Conservation (phyloP, 2,113 vertebrate genomes). For the Scomber scombrus region DNA sequence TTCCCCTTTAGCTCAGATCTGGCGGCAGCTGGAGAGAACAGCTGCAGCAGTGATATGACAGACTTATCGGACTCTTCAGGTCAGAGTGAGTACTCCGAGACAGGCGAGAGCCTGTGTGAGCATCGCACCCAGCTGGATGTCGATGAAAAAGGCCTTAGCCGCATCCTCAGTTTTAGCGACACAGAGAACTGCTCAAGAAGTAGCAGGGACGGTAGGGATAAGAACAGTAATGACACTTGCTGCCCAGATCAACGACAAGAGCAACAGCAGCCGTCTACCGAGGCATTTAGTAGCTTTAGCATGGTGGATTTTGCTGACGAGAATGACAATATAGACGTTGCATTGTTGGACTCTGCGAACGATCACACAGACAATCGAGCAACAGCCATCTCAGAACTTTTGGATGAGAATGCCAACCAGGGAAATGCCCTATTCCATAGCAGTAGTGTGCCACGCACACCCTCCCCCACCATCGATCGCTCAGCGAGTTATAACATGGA, state of each 20-base stretch:
- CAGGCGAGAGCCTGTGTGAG: slow-evolving; percentile 63
- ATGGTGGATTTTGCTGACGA: slow-evolving; percentile 86
- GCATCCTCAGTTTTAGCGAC: slow-evolving; percentile 92
- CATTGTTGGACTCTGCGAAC: slow-evolving; percentile 64
- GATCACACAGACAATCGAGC: slow-evolving; percentile 79
- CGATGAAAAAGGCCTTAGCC: slow-evolving; percentile 89
- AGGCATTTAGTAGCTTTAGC: slow-evolving; percentile 89
- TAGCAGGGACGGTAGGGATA: slow-evolving; percentile 44
- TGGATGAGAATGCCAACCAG: slow-evolving; percentile 96
- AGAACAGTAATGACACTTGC: slow-evolving; percentile 43
- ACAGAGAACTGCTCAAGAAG: slow-evolving; percentile 80
- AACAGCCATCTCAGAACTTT: slow-evolving; percentile 86
- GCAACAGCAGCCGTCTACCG: slow-evolving; percentile 76
- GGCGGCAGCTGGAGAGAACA: slow-evolving; percentile 87
- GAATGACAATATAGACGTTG: slow-evolving; percentile 79
- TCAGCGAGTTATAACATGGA: slow-evolving; percentile 90
- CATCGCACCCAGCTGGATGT: slow-evolving; percentile 84
- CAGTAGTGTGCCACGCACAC: slow-evolving; percentile 82
- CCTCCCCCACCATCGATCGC: slow-evolving; percentile 81
- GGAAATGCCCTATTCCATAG: slow-evolving; percentile 87
- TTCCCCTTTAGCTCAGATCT: slow-evolving; percentile 88
- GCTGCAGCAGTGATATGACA: slow-evolving; percentile 94
- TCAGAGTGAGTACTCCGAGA: slow-evolving; percentile 86
- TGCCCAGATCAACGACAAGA: slow-evolving; percentile 63
- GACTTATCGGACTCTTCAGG: slow-evolving; percentile 91